phyloP scores from a whole-genome alignment of 1,140 invertebrate genomes.

The Cheumatopsyche charites region DNA sequence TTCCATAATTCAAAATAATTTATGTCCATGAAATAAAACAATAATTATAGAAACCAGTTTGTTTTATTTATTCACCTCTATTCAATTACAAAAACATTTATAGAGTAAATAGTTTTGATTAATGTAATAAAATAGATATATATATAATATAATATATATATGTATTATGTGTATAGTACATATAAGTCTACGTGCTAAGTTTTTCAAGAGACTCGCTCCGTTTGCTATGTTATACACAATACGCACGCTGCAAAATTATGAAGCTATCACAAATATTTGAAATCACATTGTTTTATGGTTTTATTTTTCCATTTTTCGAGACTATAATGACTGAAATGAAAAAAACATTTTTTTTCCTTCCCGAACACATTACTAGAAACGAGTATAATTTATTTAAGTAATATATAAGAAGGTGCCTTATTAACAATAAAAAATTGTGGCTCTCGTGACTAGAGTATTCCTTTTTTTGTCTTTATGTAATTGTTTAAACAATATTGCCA shows the following conservation, averaged over 20 bases:
- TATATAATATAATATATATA: too few species aligned
- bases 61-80: constrained; percentile 42
- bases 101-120: constrained; percentile 44
- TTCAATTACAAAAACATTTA: constrained; percentile 43
- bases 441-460: too few species aligned
- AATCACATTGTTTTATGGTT: constrained; percentile 47
- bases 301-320: not conserved
- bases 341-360: not conserved
- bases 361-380: too few species aligned
- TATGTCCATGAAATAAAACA: too few species aligned
- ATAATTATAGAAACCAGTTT: not conserved
- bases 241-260: constrained; percentile 29
- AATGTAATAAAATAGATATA: constrained; percentile 48
- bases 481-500: too few species aligned
- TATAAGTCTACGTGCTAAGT: constrained; percentile 37
- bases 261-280: constrained; percentile 48
- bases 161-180: constrained; percentile 29
- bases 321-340: not conserved
- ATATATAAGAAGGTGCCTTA: too few species aligned
- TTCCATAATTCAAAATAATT: too few species aligned
- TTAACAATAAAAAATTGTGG: too few species aligned
- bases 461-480: too few species aligned
- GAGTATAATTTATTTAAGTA: too few species aligned
- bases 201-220: not conserved
- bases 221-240: constrained; percentile 23